Evolutionary conservation across 2,113 vertebrate genomes (phyloP).

Genomic region (Heterochromis multidens): DNA sequence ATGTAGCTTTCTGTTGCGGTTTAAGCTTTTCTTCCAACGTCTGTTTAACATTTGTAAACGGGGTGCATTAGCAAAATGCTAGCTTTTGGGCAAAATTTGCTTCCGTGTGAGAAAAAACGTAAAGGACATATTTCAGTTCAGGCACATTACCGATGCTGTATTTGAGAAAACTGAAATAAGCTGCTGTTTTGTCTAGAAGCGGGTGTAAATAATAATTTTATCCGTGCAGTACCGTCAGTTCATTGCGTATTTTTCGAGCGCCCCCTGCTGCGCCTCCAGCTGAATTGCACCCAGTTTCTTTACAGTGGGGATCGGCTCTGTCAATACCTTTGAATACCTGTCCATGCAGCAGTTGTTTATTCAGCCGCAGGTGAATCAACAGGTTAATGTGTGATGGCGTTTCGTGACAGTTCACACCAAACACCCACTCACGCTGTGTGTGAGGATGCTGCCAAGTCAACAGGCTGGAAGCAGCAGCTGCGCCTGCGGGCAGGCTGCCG

Average conservation of each 20-base stretch:
- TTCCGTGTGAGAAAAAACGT: not conserved
- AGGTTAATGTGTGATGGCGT: not conserved
- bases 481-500: slow-evolving; percentile 38
- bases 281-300: not conserved
- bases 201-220: not conserved
- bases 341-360: not conserved
- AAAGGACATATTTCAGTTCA: not conserved
- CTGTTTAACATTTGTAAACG: not conserved
- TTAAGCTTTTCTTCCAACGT: not conserved
- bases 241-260: not conserved
- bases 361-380: not conserved
- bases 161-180: not conserved
- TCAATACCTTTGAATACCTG: not conserved
- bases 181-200: not conserved
- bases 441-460: slow-evolving; percentile 2
- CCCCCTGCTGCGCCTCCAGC: not conserved
- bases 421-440: not conserved
- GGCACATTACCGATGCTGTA: not conserved
- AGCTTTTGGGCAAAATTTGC: not conserved
- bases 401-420: not conserved
- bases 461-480: slow-evolving; percentile 30
- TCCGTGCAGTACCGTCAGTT: not conserved
- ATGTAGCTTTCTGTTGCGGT: not conserved
- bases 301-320: not conserved
- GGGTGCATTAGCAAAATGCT: not conserved